Evolutionary conservation across 2,888 invertebrate genomes (phyloP).

Genomic region (Eumerus sabulonum): DNA sequence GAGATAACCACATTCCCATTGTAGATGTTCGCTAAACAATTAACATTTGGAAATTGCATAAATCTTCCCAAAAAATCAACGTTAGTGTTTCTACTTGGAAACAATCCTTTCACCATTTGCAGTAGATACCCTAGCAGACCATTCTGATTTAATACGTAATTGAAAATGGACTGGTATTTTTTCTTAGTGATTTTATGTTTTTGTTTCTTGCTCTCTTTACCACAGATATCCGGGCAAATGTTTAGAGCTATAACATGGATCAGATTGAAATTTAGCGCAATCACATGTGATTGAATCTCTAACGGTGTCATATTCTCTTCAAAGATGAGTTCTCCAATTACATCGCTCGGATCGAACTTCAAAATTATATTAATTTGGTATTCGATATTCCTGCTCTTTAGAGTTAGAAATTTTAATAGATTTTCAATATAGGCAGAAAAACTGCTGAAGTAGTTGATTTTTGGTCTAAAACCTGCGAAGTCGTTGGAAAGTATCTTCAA

Average conservation of each 20-base stretch:
- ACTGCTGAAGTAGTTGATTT: constrained; percentile 75
- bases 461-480: constrained; percentile 75
- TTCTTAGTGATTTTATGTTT: constrained; percentile 67
- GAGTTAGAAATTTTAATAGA: constrained; percentile 76
- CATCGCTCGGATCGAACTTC: constrained; percentile 80
- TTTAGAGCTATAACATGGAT: constrained; percentile 86
- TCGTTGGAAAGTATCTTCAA: constrained; percentile 74
- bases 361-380: constrained; percentile 74
- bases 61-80: constrained; percentile 71
- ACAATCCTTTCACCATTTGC: constrained; percentile 71
- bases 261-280: constrained; percentile 85
- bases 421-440: constrained; percentile 76
- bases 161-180: constrained; percentile 74
- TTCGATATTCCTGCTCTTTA: constrained; percentile 74
- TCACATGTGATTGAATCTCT: constrained; percentile 85
- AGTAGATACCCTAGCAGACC: constrained; percentile 74
- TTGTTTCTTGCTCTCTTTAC: constrained; percentile 48
- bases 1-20: constrained; percentile 72
- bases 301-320: constrained; percentile 84
- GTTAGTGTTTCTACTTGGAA: constrained; percentile 64
- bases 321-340: constrained; percentile 85
- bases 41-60: constrained; percentile 71
- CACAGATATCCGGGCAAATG: constrained; percentile 82
- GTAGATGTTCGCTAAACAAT: constrained; percentile 71
- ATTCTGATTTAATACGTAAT: constrained; percentile 76